phyloP scores from a whole-genome alignment of 2,113 vertebrate species.

The Macrotis lagotis region DNA sequence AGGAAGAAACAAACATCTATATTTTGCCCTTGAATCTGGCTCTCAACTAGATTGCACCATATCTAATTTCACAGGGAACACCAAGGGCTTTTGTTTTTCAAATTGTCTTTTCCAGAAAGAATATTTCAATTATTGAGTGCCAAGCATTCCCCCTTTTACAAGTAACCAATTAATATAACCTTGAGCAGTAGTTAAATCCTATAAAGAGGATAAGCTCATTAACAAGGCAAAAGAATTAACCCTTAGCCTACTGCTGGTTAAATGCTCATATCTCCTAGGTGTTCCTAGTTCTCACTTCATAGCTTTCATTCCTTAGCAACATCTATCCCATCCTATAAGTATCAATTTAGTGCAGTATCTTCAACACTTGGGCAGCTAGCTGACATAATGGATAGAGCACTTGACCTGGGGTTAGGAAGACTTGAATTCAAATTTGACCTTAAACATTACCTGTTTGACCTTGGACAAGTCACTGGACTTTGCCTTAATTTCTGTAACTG shows the following conservation, averaged over 20 bases:
- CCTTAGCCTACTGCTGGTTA: neutral
- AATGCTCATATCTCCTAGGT: slow-evolving; percentile 7
- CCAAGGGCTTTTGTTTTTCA: neutral
- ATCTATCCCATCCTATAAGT: neutral
- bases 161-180: slow-evolving; percentile 15
- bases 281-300: neutral
- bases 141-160: slow-evolving; percentile 2
- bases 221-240: neutral
- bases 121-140: neutral
- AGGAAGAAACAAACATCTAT: neutral
- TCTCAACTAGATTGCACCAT: neutral
- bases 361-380: neutral
- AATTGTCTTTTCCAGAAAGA: slow-evolving; percentile 25
- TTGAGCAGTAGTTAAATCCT: slow-evolving; percentile 8
- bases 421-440: no score
- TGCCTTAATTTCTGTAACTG: no score
- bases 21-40: neutral
- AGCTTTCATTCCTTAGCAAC: neutral
- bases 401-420: no score
- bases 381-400: neutral
- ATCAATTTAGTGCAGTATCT: neutral
- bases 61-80: slow-evolving; percentile 18
- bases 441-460: no score
- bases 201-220: neutral
- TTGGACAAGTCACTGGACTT: no score